Evolutionary conservation across 2,113 vertebrate genomes (phyloP).

Genomic region (Bubo bubo): DNA sequence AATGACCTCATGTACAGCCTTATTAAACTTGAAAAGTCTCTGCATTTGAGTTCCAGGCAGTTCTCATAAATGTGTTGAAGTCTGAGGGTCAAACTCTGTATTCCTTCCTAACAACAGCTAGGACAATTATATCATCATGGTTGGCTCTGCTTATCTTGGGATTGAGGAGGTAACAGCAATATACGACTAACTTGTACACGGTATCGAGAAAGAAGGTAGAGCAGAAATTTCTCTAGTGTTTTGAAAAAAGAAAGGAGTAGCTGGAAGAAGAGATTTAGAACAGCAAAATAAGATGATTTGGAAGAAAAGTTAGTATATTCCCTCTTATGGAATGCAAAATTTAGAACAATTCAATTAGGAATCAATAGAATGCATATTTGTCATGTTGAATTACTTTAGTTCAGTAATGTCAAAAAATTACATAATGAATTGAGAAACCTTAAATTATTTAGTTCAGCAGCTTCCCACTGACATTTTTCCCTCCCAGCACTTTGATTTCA

Average conservation of each 20-base stretch:
- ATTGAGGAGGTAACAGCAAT: neutral
- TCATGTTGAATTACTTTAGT: neutral
- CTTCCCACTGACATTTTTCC: neutral
- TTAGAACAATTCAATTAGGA: neutral
- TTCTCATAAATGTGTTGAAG: neutral
- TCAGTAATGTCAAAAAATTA: neutral
- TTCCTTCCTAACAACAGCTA: neutral
- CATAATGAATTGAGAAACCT: neutral
- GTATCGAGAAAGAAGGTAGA: neutral
- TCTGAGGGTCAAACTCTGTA: neutral
- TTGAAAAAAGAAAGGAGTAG: neutral
- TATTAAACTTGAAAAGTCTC: neutral
- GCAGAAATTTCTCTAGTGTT: neutral
- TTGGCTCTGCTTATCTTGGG: neutral
- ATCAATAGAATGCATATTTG: neutral
- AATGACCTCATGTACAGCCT: neutral
- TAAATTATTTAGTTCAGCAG: conserved; percentile 19
- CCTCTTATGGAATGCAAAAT: neutral
- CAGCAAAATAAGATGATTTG: neutral
- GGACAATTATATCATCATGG: neutral
- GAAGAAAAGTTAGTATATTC: neutral
- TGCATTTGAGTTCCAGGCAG: neutral
- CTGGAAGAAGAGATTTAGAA: neutral
- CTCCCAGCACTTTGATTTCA: conserved; percentile 38
- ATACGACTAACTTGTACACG: neutral